Conservation (phyloP, 2,888 invertebrate genomes). For the Gymnosoma rotundatum region DNA sequence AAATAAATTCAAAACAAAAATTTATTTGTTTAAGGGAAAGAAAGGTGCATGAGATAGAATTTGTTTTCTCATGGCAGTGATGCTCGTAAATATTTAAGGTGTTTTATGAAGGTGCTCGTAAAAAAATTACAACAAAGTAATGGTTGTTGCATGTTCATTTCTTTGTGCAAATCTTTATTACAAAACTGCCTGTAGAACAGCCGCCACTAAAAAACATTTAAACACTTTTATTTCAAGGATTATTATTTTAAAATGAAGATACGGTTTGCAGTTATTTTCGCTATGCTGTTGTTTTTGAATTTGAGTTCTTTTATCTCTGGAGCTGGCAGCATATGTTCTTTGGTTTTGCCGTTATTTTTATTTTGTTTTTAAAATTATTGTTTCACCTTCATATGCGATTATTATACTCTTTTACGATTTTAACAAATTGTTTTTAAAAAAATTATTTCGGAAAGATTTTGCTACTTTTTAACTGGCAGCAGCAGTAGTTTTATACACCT, state of each 20-base stretch:
- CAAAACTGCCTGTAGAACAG: slow-evolving; percentile 2
- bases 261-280: slow-evolving; percentile 11
- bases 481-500: slow-evolving; percentile 55
- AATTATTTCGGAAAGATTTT: slow-evolving; percentile 31
- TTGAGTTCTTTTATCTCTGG: background rate
- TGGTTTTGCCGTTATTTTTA: slow-evolving; percentile 39
- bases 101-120: slow-evolving; percentile 6
- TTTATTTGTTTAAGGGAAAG: slow-evolving; percentile 11
- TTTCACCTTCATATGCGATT: slow-evolving; percentile 39
- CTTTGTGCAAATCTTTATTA: background rate
- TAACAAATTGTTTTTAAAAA: background rate
- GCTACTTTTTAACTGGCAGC: slow-evolving; percentile 60
- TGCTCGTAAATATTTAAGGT: background rate
- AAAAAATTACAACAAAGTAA: background rate
- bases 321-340: slow-evolving; percentile 47
- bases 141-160: slow-evolving; percentile 47
- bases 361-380: slow-evolving; percentile 7
- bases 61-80: slow-evolving; percentile 7
- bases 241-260: slow-evolving; percentile 33
- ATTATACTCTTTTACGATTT: slow-evolving; percentile 44
- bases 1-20: slow-evolving; percentile 23
- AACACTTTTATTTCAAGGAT: slow-evolving; percentile 28
- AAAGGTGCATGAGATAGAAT: slow-evolving; percentile 51
- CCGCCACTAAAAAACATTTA: slow-evolving; percentile 48
- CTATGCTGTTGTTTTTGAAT: background rate